Evolutionary conservation across 2,113 vertebrate species (phyloP).

Genomic region (Apaloderma vittatum): DNA sequence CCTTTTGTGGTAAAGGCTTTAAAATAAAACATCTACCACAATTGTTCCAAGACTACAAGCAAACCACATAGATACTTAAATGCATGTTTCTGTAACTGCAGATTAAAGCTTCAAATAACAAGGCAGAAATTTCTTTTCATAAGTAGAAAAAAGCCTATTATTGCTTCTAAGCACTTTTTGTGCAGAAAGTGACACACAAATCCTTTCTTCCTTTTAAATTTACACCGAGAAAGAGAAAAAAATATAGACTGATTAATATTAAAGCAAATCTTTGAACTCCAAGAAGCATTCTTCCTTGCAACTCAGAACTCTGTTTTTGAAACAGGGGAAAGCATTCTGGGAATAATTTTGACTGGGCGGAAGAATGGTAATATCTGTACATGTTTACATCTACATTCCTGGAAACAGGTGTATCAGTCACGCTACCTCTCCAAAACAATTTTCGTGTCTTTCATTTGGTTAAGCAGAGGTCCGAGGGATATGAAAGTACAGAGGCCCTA

Average conservation of each 20-base stretch:
- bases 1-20: background rate
- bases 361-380: background rate
- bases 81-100: background rate
- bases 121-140: background rate
- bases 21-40: background rate
- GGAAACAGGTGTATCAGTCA: background rate
- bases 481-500: background rate
- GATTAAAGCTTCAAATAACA: background rate
- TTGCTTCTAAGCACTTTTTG: background rate
- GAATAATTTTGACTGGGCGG: background rate
- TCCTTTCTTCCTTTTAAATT: background rate
- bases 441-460: background rate
- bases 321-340: background rate
- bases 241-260: background rate
- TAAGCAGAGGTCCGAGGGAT: background rate
- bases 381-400: background rate
- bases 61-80: background rate
- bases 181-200: fast-evolving
- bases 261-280: background rate
- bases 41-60: background rate
- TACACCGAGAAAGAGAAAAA: background rate
- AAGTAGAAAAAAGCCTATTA: background rate
- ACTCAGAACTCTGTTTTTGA: background rate
- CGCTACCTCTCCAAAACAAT: background rate
- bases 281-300: background rate